These are phyloP conservation scores for Chaetops frenatus DNA, from an alignment of 2,113 vertebrate species.

Conservation along the genomic window DNA sequence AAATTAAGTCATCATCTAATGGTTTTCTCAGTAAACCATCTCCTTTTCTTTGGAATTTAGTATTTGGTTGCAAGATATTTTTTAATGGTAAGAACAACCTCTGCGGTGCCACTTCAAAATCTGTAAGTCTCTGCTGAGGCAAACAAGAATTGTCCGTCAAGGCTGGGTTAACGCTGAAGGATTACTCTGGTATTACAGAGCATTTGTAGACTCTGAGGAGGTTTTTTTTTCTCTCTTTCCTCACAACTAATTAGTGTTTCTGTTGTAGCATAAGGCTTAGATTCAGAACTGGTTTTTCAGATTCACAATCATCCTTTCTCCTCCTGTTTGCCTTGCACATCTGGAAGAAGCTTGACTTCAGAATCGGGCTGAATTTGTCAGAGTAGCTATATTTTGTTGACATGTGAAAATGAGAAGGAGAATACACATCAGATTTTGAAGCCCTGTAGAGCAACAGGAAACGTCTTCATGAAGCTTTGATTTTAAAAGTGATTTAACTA, in stretches of 20 bases:
- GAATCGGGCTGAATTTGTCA: background rate
- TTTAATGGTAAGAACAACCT: background rate
- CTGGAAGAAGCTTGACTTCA: background rate
- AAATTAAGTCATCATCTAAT: background rate
- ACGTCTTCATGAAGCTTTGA: background rate
- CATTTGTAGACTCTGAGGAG: background rate
- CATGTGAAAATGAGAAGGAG: background rate
- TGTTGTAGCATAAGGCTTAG: background rate
- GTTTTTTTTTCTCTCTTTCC: background rate
- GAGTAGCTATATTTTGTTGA: background rate
- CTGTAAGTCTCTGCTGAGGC: background rate
- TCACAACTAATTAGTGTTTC: background rate
- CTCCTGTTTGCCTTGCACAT: background rate
- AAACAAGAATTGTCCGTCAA: background rate
- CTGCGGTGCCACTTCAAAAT: background rate
- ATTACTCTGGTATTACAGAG: background rate
- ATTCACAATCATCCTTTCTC: background rate
- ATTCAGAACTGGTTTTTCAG: background rate
- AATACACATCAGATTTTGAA: background rate
- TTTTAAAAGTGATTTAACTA: background rate
- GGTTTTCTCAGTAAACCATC: background rate
- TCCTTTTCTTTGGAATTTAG: background rate
- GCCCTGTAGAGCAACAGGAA: background rate
- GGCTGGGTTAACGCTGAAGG: background rate
- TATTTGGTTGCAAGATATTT: background rate